Evolutionary conservation across 1,140 invertebrate species (phyloP), one percentile per base, ranked within the genome.

Genomic region (Polypedilum pembai): DNA sequence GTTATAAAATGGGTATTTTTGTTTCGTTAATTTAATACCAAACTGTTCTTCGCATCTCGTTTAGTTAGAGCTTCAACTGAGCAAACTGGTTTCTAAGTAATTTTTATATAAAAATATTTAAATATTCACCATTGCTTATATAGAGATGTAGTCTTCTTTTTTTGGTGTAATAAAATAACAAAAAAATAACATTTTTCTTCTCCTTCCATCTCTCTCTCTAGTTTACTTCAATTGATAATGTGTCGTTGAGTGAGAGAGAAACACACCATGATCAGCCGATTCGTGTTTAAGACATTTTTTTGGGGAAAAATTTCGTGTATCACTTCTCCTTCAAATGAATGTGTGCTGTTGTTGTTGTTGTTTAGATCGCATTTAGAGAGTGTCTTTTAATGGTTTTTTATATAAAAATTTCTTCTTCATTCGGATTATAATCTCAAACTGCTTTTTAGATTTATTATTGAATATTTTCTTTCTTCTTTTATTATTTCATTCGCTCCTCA

Each of bases 101-200:
- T 69, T 69, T 69, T 69, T 69, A 69, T 69, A 69, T 69, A 56
- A 56, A 56, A 56, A 56, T 56, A 56, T 56, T 56, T 56, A 56
- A 56, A 56, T 56, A 56, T 56, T 56, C 45, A 56, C 24, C 24
- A 33, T 33, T 5, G n/a, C n/a, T 56, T 56, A 56, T 56, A 56
- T 56, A 33, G 24, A 33, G 24, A 33, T 33, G 24, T 33, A 56
- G 45, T 56, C 45, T 56, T 56, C 12, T 56, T 56, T 56, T 45
- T 56, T 56, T 56, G 45, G 45, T 69, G 65, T 69, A 69, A 69
- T 69, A 69, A 69, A 69, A 69, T 69, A 69, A 69, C 45, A 12
- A 56, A 56, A 56, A 56, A 56, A 56, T n/a, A 56, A 56, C 4
- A 56, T 15, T n/a, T 56, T 56, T 56, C n/a, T 56, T 56, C 45